These are phyloP conservation scores for Caenorhabditis becei DNA, from an alignment of 2,888 invertebrate species.

Conservation along the genomic window DNA sequence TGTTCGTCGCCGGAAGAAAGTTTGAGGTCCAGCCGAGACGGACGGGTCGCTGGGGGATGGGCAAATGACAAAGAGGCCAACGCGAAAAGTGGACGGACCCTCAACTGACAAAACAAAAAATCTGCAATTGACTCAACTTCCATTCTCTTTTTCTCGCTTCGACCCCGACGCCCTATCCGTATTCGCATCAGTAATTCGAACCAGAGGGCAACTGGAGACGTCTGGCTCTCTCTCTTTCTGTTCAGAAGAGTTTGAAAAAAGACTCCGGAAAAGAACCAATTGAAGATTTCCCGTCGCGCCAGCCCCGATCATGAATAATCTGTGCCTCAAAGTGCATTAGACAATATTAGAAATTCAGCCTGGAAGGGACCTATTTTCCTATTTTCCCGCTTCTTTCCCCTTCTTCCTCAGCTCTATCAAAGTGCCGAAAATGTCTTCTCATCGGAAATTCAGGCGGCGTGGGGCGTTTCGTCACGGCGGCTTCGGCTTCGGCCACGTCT, in stretches of 20 bases:
- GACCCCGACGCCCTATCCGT: background rate
- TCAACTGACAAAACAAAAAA: constrained; percentile 34
- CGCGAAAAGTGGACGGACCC: constrained; percentile 2
- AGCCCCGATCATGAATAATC: constrained; percentile 30
- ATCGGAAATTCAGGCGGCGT: constrained; percentile 54
- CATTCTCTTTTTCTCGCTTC: constrained; percentile 7
- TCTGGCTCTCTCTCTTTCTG: constrained; percentile 10
- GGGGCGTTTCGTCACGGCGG: constrained; percentile 43
- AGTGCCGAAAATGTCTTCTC: constrained; percentile 55
- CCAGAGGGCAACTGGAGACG: constrained; percentile 27
- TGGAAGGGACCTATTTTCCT: background rate
- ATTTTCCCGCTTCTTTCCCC: constrained; percentile 25
- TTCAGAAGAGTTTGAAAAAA: constrained; percentile 21
- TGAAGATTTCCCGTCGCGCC: constrained; percentile 9
- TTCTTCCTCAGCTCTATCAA: constrained; percentile 41
- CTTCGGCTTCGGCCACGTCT: constrained; percentile 36
- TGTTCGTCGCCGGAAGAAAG: constrained; percentile 32
- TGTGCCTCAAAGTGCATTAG: constrained; percentile 26
- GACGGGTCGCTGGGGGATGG: constrained; percentile 41
- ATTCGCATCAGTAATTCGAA: constrained; percentile 24
- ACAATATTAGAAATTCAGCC: constrained; percentile 46
- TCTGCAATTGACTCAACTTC: constrained; percentile 32
- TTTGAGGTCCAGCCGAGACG: constrained; percentile 29
- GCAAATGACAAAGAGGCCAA: constrained; percentile 29
- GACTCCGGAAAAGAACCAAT: constrained; percentile 19